Evolutionary conservation across 2,888 invertebrate genomes (phyloP), one percentile per base, ranked within the genome.

Genomic region (Amblyjoppa proteus): DNA sequence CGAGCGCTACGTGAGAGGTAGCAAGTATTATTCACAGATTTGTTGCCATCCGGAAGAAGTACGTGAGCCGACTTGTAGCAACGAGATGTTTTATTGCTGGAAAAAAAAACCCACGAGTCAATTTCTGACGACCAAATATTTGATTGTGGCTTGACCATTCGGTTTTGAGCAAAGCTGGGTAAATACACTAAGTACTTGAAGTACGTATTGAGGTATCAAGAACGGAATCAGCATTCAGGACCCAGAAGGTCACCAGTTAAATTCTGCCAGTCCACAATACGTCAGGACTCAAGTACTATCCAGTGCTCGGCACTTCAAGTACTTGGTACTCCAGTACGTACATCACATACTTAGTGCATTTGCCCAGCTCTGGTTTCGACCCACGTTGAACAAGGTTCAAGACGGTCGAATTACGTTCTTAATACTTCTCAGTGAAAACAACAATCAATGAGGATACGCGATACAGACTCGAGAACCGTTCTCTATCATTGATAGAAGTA

Each of bases 21-120:
- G 61, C 49, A 49, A 70, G 51, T 75, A 85, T 85, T 75, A 82
- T 79, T 82, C 74, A 51, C 71, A 66, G 71, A 80, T 82, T 82
- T 82, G 41, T 68, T 79, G 51, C 31, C 20, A 71, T 41, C 49
- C 66, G 51, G 61, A 66, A 51, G 28, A 41, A 53, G 56, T 70
- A 75, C 28, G 25, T 31, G 31, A 20, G 70, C 20, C 2, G 34
- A 49, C 16, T 49, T 49, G 4, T 49, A 4, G 16, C 3, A 49
- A 16, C 16, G 45, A 49, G 45, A 16, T 49, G 45, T 49, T 16
- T 49, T 49, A 49, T 49, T 16, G 13, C 11, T 49, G 4, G 45
- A 49, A 16, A 49, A 16, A 45, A 49, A 16, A 16, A 49, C 41
- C 3, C 41, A 45, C 3, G 45, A 16, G 45, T 11, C 45, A 49